These are phyloP conservation scores for Apogon talboti DNA, from an alignment of 2,797 vertebrate genomes.

Conservation along the genomic window DNA sequence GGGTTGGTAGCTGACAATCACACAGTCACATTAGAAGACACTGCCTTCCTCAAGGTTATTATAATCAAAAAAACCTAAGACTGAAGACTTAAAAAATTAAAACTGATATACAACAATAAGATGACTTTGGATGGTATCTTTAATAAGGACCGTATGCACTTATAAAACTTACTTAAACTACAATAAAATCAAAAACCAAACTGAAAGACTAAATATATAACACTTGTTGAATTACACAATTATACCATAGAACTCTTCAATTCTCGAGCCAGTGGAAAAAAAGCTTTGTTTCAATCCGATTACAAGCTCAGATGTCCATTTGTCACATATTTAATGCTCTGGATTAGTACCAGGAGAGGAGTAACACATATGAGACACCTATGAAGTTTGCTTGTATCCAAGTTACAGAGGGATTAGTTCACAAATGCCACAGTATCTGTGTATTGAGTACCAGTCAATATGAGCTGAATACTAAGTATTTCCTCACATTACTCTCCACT, in stretches of 20 bases:
- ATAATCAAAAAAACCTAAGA: too few relatives aligned
- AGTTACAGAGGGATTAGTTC: slow-evolving; percentile 61
- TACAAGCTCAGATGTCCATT: neutral
- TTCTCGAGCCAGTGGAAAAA: neutral
- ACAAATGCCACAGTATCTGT: slow-evolving; percentile 76
- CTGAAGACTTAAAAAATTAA: too few relatives aligned
- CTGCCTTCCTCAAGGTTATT: too few relatives aligned
- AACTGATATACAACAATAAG: too few relatives aligned
- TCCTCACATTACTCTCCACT: slow-evolving; percentile 75
- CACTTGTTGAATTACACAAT: neutral
- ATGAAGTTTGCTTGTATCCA: slow-evolving; percentile 54
- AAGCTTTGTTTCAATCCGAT: slow-evolving; percentile 1
- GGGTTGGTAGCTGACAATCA: neutral
- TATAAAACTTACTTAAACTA: too few relatives aligned
- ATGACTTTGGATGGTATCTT: too few relatives aligned
- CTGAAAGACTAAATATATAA: neutral
- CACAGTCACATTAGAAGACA: too few relatives aligned
- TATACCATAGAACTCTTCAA: slow-evolving; percentile 1
- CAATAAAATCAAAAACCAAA: too few relatives aligned
- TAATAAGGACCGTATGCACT: neutral
- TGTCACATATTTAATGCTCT: slow-evolving; percentile 21
- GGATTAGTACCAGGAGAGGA: slow-evolving; percentile 29
- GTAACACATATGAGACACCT: slow-evolving; percentile 5
- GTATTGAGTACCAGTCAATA: slow-evolving; percentile 68
- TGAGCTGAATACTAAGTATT: slow-evolving; percentile 80